Evolutionary conservation across 2,888 invertebrate genomes (phyloP), one percentile per base, ranked within the genome.

Genomic region (Melinopterus prodromus): DNA sequence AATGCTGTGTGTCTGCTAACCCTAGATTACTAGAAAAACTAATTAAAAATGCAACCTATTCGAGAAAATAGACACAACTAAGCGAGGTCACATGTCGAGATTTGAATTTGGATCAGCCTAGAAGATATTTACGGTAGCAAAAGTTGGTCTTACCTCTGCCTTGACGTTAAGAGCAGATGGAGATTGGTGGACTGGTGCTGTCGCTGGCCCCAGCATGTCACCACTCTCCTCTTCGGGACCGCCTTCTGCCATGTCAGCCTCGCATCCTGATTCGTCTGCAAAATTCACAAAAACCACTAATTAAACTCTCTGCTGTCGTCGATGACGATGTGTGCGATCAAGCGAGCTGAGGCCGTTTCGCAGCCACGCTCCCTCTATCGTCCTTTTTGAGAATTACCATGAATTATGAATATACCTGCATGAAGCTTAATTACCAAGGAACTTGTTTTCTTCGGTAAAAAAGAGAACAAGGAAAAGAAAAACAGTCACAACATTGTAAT

Each of bases 161-260:
- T 89, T 89, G 83, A 87, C 85, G 83, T 88, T 89, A 80, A 88
- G 84, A 80, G 84, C 85, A 85, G 89, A 83, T 88, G 85, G 90
- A 90, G 84, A 90, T 86, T 91, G 91, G 84, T 91, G 90, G 82
- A 90, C 90, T 85, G 91, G 91, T 86, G 88, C 88, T 84, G 91
- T 90, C 83, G 91, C 91, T 87, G 91, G 91, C 87, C 91, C 89
- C 86, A 89, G 87, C 89, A 89, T 89, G 88, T 91, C 92, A 90
- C 91, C 91, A 89, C 91, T 90, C 89, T 93, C 93, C 91, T 92
- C 93, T 85, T 89, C 89, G 89, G 92, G 92, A 90, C 92, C 92
- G 91, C 95, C 95, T 92, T 94, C 94, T 91, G 94, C 92, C 94
- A 94, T 94, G 92, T 94, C 94, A 94, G 93, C 94, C 94, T 93